These are phyloP conservation scores for Sycobia sp. DNA, from an alignment of 1,140 invertebrate genomes.

Conservation along the genomic window DNA sequence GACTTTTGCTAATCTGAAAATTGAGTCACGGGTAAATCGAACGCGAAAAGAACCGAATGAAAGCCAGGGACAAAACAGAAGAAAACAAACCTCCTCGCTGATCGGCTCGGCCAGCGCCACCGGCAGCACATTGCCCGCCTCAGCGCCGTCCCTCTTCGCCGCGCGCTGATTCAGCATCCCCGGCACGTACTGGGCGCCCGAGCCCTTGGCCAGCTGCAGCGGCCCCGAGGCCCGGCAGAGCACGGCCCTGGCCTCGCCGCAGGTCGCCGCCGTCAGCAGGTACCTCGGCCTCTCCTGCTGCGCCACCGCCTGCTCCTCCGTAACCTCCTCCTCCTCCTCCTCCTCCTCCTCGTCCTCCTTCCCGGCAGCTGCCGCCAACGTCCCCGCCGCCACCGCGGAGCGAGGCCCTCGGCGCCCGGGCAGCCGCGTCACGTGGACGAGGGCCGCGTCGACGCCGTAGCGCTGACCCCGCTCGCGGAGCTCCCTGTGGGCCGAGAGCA, in stretches of 20 bases:
- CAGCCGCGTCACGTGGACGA: constrained; percentile 73
- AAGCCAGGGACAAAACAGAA: no score
- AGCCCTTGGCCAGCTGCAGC: constrained; percentile 55
- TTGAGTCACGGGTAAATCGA: no score
- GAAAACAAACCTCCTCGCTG: constrained; percentile 67
- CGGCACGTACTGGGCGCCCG: neutral
- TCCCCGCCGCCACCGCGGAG: no score
- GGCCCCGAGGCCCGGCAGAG: constrained; percentile 70
- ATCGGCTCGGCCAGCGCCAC: constrained; percentile 71
- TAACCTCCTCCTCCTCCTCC: no score
- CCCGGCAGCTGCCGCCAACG: no score
- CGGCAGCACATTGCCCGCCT: neutral
- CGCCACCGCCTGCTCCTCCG: no score
- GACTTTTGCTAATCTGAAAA: no score
- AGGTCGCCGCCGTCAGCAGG: constrained; percentile 72
- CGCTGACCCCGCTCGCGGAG: constrained; percentile 74
- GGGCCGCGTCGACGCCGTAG: constrained; percentile 72
- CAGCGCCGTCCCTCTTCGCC: neutral
- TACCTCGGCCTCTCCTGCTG: constrained; percentile 57
- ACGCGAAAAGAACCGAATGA: no score
- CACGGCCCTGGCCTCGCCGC: constrained; percentile 74
- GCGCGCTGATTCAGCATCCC: neutral
- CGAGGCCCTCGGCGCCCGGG: no score
- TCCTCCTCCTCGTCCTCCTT: neutral
- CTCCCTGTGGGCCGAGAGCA: constrained; percentile 76